Evolutionary conservation across 2,113 vertebrate species (phyloP).

Genomic region (Piprites chloris): DNA sequence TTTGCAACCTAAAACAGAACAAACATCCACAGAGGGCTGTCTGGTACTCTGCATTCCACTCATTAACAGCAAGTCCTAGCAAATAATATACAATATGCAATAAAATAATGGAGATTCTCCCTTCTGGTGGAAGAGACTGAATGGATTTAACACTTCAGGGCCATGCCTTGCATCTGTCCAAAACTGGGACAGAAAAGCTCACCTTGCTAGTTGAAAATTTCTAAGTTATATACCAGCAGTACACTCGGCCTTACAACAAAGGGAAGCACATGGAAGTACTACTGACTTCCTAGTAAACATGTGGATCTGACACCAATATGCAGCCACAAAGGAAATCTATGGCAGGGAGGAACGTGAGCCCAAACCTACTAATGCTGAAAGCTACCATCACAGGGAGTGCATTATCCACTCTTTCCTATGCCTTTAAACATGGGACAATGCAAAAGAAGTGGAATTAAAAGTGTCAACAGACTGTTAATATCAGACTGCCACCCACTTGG

Average conservation of each 20-base stretch:
- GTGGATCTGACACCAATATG: neutral
- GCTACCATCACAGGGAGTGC: neutral
- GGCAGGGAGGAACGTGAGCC: neutral
- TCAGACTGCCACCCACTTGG: neutral
- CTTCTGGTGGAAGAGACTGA: neutral
- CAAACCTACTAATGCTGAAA: neutral
- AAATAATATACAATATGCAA: fast-evolving
- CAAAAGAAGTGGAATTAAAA: neutral
- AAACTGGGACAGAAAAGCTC: neutral
- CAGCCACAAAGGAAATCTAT: neutral
- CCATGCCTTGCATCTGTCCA: neutral
- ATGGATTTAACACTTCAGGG: neutral
- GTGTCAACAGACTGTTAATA: neutral
- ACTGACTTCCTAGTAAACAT: neutral
- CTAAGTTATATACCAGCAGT: neutral
- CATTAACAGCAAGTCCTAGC: neutral
- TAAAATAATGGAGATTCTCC: neutral
- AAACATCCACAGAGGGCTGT: neutral
- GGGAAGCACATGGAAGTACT: neutral
- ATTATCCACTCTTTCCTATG: neutral
- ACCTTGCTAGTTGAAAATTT: neutral
- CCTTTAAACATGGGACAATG: neutral
- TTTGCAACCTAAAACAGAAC: neutral
- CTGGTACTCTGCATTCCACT: neutral
- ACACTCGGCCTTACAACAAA: neutral